Conservation (phyloP, 2,113 vertebrate genomes). For the Amblyornis subalaris region DNA sequence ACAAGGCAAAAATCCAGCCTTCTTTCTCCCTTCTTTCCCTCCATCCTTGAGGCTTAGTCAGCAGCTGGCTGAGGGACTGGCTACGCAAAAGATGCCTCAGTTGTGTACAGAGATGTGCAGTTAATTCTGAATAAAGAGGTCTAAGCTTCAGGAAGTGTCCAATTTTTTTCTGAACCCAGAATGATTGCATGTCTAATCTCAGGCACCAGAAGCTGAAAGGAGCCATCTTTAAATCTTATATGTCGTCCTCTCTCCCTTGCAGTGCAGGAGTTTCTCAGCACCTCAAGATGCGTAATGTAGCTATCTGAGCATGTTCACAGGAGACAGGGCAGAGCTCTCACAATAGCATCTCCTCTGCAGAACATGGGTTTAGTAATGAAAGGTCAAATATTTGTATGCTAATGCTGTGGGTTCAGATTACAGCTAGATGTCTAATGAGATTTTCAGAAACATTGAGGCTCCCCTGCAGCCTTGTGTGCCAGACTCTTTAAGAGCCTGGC, state of each 20-base stretch:
- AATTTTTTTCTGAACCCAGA: background rate
- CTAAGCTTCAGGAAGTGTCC: background rate
- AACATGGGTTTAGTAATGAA: background rate
- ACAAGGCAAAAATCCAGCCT: background rate
- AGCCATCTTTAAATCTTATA: background rate
- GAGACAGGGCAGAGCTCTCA: background rate
- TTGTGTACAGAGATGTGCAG: background rate
- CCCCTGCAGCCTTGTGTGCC: background rate
- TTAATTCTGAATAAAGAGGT: background rate
- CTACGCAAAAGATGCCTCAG: background rate
- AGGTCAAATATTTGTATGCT: slow-evolving; percentile 7
- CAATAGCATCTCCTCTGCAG: background rate
- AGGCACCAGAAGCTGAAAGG: background rate
- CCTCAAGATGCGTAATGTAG: background rate
- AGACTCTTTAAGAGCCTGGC: background rate
- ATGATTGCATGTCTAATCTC: background rate
- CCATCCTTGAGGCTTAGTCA: background rate
- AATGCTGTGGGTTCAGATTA: background rate
- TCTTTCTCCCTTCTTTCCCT: background rate
- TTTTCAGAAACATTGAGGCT: background rate
- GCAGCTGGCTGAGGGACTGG: background rate
- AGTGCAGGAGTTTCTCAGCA: background rate
- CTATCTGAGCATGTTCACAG: background rate
- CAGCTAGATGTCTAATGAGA: slow-evolving; percentile 5
- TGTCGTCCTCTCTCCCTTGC: background rate